Base-by-base conservation (phyloP, 1,140 invertebrate species). In the Cherax destructor region DNA sequence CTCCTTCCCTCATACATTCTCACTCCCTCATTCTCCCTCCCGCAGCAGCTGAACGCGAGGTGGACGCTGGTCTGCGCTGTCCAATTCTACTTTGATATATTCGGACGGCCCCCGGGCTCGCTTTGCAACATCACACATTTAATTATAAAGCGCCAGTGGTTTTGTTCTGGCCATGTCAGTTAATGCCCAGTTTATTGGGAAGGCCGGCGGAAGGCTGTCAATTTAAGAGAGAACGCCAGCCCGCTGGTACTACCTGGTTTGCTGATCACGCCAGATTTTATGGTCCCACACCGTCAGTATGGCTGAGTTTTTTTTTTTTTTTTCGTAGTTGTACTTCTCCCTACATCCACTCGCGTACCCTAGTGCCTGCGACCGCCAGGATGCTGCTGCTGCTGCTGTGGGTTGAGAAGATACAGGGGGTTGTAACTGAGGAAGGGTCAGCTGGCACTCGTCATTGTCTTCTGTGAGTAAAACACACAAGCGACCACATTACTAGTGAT, bases 51-150 rank as follows among this genome's bases (percentile, higher is more conserved):
- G 78, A 47, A 61, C 52, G 87, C 59, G 83, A 91, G 83, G 88
- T 91, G 88, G 88, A 91, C 88, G 80, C 49, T 85, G 88, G 88
- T 49, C 88, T 85, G 88, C 83, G 83, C 88, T 91, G 88, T 91
- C 88, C 88, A 91, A 91, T 91, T 91, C 88, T 91, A 91, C 88
- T 91, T 91, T 91, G 88, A 91, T 91, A 91, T 91, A 91, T 91
- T 91, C 88, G 88, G 88, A 85, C 83, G 88, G 88, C 88, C 88
- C 81, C 65, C 65, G 88, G 88, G 88, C 83, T 85, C 88, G 88
- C 88, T 91, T 91, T 91, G 88, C 88, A 91, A 91, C 88, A 91
- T 91, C 88, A 85, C 88, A 91, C 88, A 91, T 91, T 91, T 91
- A 91, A 91, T 91, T 91, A 91, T 91, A 91, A 85, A 91, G 88